Base-by-base conservation (phyloP, 2,113 vertebrate genomes). In the Podocnemis expansa region DNA sequence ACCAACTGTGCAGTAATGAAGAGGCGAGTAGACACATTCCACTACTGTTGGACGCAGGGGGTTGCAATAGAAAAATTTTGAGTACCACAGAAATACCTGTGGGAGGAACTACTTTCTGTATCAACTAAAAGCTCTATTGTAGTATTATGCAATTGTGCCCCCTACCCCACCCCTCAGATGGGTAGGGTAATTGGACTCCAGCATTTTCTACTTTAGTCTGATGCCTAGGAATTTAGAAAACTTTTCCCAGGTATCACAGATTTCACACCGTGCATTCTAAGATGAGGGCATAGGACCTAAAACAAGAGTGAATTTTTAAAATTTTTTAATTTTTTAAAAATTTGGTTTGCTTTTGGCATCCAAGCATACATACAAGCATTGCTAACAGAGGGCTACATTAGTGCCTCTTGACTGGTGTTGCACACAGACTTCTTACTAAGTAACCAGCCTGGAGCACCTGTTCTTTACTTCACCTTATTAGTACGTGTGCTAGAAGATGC, bases 401-500 rank as follows among this genome's bases (percentile, higher is more conserved):
- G 19, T 70, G n/a, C 63, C 63, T 38, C 21, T 70, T 70, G n/a
- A 52, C 38, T 34, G 27, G 5, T 21, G 16, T 25, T 80, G 13
- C 29, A 4, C 24, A 81, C 24, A 92, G 13, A 10, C 45, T 75
- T 80, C 76, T 3, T 7, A n/a, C n/a, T 88, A 34, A 79, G 8
- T 80, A 70, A 80, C 51, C 21, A 82, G 78, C 80, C 81, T 60
- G 43, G 81, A 85, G 19, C 24, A 75, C 95, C 89, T 94, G 92
- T 82, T 95, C 51, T 55, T 88, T 88, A 25, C 31, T 86, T 85
- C 89, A 92, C 95, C 51, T 95, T 89, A 97, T 76, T 47, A 89
- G 88, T 82, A 95, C 88, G 89, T 95, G 93, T 97, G 90, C 96
- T 95, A 96, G 93, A 58, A 94, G 95, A 95, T 4, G 89, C 94